phyloP scores from a whole-genome alignment of 37 sponge, comb jelly and placozoan species.

The Ephydatia muelleri region DNA sequence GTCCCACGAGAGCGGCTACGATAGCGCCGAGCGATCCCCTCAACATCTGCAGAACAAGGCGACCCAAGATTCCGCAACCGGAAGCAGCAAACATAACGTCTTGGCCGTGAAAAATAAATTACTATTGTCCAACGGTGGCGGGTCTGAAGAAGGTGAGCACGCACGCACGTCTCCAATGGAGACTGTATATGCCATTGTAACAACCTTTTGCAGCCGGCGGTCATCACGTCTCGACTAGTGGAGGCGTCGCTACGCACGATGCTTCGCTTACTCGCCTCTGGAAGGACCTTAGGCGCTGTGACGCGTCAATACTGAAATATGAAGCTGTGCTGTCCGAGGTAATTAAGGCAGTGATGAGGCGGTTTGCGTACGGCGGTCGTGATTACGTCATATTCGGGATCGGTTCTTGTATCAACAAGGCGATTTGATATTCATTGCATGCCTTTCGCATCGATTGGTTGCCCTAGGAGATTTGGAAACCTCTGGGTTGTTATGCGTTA shows the following conservation, averaged over 20 bases:
- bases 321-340: constrained; percentile 57
- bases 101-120: neutral
- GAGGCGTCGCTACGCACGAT: constrained; percentile 10
- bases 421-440: too few relatives aligned
- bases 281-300: constrained; percentile 72
- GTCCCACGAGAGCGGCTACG: neutral
- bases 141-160: too few relatives aligned
- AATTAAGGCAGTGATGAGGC: neutral
- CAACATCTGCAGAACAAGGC: neutral
- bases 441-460: too few relatives aligned
- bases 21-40: neutral
- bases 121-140: neutral
- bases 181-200: too few relatives aligned
- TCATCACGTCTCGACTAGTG: neutral
- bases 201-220: neutral
- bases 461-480: too few relatives aligned
- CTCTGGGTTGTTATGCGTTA: too few relatives aligned
- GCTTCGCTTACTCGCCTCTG: constrained; percentile 35
- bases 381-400: too few relatives aligned
- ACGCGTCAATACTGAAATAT: constrained; percentile 57
- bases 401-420: too few relatives aligned
- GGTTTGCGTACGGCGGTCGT: neutral
- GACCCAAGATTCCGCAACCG: neutral
- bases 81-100: neutral
- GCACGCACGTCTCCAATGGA: too few relatives aligned